Conservation (phyloP, 2,888 invertebrate genomes). For the Scaptodrosophila latifasciaeformis region DNA sequence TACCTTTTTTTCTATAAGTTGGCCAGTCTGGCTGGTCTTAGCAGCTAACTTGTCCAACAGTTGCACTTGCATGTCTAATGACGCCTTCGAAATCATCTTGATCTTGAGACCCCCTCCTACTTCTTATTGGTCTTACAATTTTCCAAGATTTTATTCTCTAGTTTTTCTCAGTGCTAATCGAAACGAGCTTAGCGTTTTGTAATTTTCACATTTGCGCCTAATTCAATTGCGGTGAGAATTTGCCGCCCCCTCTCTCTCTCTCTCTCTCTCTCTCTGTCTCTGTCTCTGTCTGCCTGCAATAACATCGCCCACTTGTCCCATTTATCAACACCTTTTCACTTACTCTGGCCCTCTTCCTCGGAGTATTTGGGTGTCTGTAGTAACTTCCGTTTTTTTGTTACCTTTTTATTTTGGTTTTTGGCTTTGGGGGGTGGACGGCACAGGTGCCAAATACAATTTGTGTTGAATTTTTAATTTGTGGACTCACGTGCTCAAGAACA, state of each 20-base stretch:
- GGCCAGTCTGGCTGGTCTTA: too few species aligned
- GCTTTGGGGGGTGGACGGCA: too few species aligned
- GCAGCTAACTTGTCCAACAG: neutral
- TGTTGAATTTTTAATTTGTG: slow-evolving; percentile 67
- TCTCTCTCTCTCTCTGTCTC: slow-evolving; percentile 3
- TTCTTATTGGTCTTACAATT: slow-evolving; percentile 35
- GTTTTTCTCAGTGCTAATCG: slow-evolving; percentile 7
- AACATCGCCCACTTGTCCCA: slow-evolving; percentile 26
- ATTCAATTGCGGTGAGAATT: slow-evolving; percentile 49
- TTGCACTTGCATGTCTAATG: slow-evolving; percentile 41
- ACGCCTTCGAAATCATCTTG: slow-evolving; percentile 11
- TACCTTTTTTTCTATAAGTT: too few species aligned
- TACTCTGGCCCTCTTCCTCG: slow-evolving; percentile 12
- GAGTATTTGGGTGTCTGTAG: slow-evolving; percentile 14
- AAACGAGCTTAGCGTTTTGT: slow-evolving; percentile 1
- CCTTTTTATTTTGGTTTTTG: too few species aligned
- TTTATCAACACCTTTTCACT: slow-evolving; percentile 63
- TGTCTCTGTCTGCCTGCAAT: slow-evolving; percentile 2
- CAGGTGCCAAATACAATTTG: slow-evolving; percentile 68
- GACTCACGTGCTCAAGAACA: slow-evolving; percentile 5
- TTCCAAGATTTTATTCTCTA: slow-evolving; percentile 6
- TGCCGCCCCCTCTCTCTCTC: slow-evolving; percentile 2
- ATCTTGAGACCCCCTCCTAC: slow-evolving; percentile 29
- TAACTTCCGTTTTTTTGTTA: slow-evolving; percentile 46
- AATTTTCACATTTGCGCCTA: slow-evolving; percentile 44